phyloP scores from a whole-genome alignment of 2,888 invertebrate genomes.

The Calameuta filiformis region DNA sequence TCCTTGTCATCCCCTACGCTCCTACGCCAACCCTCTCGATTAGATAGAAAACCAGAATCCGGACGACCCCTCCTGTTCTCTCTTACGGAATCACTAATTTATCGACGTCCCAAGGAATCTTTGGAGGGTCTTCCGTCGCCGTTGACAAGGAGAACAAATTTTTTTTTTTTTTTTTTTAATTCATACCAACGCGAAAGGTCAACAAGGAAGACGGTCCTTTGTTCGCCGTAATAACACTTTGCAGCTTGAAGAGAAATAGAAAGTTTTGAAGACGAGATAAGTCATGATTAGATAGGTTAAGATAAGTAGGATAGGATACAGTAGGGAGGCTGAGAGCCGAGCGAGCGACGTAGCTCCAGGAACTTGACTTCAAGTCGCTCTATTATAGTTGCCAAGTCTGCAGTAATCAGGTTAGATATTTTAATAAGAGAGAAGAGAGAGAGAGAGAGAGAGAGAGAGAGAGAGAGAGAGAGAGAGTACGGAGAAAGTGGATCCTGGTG shows the following conservation, averaged over 20 bases:
- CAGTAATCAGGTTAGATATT: conserved; percentile 62
- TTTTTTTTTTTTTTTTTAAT: neutral
- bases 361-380: conserved; percentile 51
- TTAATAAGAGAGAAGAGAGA: conserved; percentile 56
- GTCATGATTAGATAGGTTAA: neutral
- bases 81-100: neutral
- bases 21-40: neutral
- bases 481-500: conserved; percentile 28
- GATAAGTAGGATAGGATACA: neutral
- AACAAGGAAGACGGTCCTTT: neutral
- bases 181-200: neutral
- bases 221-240: neutral
- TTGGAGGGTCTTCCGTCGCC: neutral
- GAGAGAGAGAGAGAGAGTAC: conserved; percentile 19
- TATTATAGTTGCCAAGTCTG: conserved; percentile 59
- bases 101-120: neutral
- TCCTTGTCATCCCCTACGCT: neutral
- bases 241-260: neutral
- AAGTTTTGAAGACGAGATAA: neutral
- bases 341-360: conserved; percentile 29
- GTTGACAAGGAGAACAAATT: neutral
- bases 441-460: too few species aligned
- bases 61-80: neutral
- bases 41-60: neutral
- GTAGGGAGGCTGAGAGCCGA: neutral